Conservation (phyloP, 2,113 vertebrate species). For the Rana temporaria region DNA sequence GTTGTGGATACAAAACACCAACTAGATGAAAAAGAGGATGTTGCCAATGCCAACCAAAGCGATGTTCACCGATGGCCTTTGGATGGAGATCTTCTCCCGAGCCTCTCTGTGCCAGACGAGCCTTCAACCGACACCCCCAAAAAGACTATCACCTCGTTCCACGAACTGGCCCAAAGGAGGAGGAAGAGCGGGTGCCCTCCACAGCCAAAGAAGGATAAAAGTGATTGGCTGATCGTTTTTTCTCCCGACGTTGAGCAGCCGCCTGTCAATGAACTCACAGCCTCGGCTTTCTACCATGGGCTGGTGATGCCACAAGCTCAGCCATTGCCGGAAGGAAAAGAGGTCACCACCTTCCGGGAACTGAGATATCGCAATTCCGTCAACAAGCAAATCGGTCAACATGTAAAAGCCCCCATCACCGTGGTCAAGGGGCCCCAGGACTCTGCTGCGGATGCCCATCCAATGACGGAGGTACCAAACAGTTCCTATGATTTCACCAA, state of each 20-base stretch:
- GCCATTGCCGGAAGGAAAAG: slow-evolving; percentile 65
- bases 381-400: slow-evolving; percentile 70
- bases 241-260: slow-evolving; percentile 86
- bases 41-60: not conserved
- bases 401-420: slow-evolving; percentile 62
- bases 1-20: slow-evolving; percentile 23
- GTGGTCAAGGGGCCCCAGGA: not conserved
- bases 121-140: slow-evolving; percentile 40
- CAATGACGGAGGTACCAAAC: not conserved
- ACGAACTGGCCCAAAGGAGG: slow-evolving; percentile 86
- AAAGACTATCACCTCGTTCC: slow-evolving; percentile 85
- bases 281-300: slow-evolving; percentile 32
- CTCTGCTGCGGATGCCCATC: too few species aligned
- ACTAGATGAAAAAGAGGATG: not conserved
- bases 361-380: slow-evolving; percentile 76
- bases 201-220: slow-evolving; percentile 77
- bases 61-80: not conserved
- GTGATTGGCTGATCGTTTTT: slow-evolving; percentile 95
- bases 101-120: not conserved
- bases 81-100: not conserved
- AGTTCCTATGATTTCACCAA: not conserved
- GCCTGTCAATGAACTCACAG: slow-evolving; percentile 62
- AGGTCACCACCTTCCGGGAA: slow-evolving; percentile 92
- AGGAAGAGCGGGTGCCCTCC: slow-evolving; percentile 67
- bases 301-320: not conserved